Evolutionary conservation across 1,140 invertebrate genomes (phyloP).

Genomic region (Hylyphantes graminicola): DNA sequence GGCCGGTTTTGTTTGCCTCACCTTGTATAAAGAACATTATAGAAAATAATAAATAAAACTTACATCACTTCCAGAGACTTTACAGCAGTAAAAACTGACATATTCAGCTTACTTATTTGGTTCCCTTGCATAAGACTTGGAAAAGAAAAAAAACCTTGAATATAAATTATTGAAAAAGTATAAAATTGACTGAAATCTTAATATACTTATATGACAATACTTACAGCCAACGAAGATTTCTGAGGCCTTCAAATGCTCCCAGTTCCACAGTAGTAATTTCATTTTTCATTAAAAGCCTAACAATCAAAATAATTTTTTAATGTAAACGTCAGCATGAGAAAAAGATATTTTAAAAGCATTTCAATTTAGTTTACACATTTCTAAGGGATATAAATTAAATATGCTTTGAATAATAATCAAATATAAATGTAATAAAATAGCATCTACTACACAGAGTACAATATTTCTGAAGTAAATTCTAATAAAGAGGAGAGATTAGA

Average conservation of each 20-base stretch:
- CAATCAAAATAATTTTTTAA: background rate
- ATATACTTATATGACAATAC: background rate
- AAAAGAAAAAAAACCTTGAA: slow-evolving; percentile 21
- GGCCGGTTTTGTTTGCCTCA: no score
- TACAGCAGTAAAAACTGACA: slow-evolving; percentile 21
- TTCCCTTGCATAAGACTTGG: slow-evolving; percentile 33
- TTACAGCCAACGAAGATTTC: slow-evolving; percentile 47
- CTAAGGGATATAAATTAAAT: background rate
- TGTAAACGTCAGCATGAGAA: background rate
- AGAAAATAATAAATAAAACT: slow-evolving; percentile 3
- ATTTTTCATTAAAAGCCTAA: slow-evolving; percentile 46
- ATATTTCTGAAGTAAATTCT: no score
- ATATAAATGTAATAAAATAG: no score
- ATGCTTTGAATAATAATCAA: background rate
- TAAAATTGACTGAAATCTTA: background rate
- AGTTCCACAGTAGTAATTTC: slow-evolving; percentile 13
- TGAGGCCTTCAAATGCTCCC: slow-evolving; percentile 32
- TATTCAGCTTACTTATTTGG: slow-evolving; percentile 10
- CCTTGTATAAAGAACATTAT: no score
- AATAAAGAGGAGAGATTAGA: no score
- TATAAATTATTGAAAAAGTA: background rate
- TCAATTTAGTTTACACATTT: no score
- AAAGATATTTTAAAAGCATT: no score
- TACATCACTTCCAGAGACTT: slow-evolving; percentile 24
- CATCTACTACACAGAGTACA: no score